phyloP scores from a whole-genome alignment of 2,797 vertebrate species.

The Argyrosomus regius region DNA sequence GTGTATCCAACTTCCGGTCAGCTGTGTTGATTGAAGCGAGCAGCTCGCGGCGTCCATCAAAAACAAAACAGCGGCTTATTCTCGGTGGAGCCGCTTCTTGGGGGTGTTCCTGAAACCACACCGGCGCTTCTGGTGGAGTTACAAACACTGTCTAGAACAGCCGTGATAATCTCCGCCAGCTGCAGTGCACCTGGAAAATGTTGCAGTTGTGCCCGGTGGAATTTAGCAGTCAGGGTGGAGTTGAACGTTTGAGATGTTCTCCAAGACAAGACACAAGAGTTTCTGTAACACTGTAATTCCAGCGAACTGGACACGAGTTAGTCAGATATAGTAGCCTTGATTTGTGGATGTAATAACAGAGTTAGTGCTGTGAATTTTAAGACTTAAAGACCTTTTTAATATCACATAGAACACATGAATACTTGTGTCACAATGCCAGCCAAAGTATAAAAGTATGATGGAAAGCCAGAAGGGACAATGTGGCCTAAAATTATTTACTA shows the following conservation, averaged over 20 bases:
- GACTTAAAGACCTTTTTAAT: neutral
- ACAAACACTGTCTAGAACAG: no score
- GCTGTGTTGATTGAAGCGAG: no score
- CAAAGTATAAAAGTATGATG: neutral
- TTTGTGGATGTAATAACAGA: neutral
- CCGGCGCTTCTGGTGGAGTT: no score
- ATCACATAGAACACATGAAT: neutral
- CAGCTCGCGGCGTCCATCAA: no score
- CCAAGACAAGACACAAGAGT: neutral
- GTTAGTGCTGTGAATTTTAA: neutral
- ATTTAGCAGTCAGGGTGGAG: neutral
- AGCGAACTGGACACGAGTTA: neutral
- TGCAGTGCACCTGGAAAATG: no score
- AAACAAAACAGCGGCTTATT: no score
- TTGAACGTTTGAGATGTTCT: neutral
- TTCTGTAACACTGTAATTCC: neutral
- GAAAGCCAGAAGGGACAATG: neutral
- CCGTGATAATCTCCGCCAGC: no score
- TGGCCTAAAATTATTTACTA: neutral
- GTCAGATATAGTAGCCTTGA: neutral
- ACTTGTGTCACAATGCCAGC: neutral
- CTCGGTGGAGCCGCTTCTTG: no score
- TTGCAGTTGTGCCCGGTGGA: no score
- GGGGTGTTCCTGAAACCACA: no score
- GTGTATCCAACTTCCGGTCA: no score